phyloP scores from a whole-genome alignment of 1,140 invertebrate species.

The Orius laevigatus region DNA sequence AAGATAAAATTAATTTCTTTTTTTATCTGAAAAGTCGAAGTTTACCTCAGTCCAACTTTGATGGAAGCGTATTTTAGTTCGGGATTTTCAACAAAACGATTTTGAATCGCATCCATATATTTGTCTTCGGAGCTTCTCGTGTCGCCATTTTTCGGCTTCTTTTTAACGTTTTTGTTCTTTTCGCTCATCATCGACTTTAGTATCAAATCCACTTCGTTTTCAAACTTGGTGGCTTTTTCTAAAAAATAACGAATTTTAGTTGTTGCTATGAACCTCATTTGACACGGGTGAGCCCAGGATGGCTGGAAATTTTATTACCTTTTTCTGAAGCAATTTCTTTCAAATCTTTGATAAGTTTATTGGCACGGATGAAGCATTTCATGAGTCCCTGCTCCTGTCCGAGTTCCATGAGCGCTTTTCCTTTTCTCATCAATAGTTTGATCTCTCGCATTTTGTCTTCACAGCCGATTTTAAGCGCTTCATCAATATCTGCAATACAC shows the following conservation, averaged over 20 bases:
- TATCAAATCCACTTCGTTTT: conserved; percentile 4
- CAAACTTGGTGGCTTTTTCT: no score
- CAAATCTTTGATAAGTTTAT: neutral
- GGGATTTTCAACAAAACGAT: no score
- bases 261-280: no score
- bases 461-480: conserved; percentile 26
- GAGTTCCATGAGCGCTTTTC: conserved; percentile 15
- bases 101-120: conserved; percentile 6
- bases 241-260: no score
- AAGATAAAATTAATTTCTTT: conserved; percentile 1
- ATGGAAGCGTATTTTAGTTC: no score
- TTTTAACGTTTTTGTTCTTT: conserved; percentile 9
- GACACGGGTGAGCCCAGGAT: neutral
- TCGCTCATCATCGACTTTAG: neutral
- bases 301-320: conserved; percentile 11
- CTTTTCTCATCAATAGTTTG: conserved; percentile 28
- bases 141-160: conserved; percentile 11
- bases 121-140: conserved; percentile 6
- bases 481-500: conserved; percentile 28
- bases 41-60: no score
- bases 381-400: neutral
- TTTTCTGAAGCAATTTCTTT: conserved; percentile 14
- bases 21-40: no score
- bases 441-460: conserved; percentile 24
- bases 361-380: conserved; percentile 1